A percentile compares a stretch with the other conserved stretches of the same genome.
Conservation (phyloP, 2,888 invertebrate species). For the Hipparchia sbordonii region DNA sequence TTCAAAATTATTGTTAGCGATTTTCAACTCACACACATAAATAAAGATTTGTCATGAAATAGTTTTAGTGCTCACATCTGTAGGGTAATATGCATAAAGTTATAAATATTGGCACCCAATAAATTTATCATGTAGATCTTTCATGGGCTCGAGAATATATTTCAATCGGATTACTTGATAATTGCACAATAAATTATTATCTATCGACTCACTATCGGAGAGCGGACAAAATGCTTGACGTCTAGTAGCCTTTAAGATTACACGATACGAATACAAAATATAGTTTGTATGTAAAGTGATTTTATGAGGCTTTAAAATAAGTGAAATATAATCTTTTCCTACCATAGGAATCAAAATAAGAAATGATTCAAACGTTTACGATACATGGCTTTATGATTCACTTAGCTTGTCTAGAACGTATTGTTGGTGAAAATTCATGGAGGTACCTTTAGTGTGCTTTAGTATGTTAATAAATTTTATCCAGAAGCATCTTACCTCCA, state of each 20-base stretch:
- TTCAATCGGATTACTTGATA: constrained; percentile 41
- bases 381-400: neutral
- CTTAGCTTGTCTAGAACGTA: neutral
- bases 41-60: constrained; percentile 16
- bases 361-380: neutral
- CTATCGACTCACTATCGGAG: constrained; percentile 39
- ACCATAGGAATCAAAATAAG: neutral
- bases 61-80: constrained; percentile 15
- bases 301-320: constrained; percentile 5
- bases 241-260: constrained; percentile 66
- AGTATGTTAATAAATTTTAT: no score
- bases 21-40: constrained; percentile 15
- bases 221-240: constrained; percentile 64
- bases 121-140: constrained; percentile 31
- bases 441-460: no score
- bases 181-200: constrained; percentile 44
- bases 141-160: constrained; percentile 36
- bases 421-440: no score
- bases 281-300: constrained; percentile 13
- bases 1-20: constrained; percentile 16
- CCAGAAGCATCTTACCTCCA: no score
- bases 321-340: neutral
- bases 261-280: constrained; percentile 17
- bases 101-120: constrained; percentile 33
- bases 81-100: constrained; percentile 36